A percentile compares a stretch with the other conserved stretches of the same genome.
phyloP scores from a whole-genome alignment of 2,888 invertebrate species.

The Mesorhabditis sp. region DNA sequence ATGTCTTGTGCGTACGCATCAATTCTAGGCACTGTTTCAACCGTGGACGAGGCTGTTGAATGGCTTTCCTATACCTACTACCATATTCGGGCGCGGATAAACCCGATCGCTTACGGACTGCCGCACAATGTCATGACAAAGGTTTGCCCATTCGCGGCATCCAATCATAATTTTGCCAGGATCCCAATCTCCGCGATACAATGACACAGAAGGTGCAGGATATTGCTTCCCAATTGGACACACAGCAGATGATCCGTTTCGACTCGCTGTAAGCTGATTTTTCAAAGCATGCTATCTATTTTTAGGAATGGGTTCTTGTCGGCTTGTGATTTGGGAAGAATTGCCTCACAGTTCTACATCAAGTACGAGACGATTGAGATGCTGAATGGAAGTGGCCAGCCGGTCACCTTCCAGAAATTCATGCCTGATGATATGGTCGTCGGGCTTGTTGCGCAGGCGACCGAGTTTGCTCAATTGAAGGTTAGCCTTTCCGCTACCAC shows the following conservation, averaged over 20 bases:
- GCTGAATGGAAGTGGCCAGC: constrained; percentile 35
- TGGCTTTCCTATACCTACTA: constrained; percentile 97
- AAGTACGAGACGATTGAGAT: constrained; percentile 86
- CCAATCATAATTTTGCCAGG: constrained; percentile 57
- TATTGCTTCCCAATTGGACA: constrained; percentile 81
- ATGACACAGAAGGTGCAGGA: constrained; percentile 74
- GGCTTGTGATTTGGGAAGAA: constrained; percentile 79
- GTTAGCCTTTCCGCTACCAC: constrained; percentile 59
- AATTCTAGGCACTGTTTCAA: constrained; percentile 86
- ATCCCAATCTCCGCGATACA: constrained; percentile 75
- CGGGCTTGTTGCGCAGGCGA: constrained; percentile 83
- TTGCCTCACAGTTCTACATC: constrained; percentile 94
- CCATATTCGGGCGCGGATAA: constrained; percentile 85
- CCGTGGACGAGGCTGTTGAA: constrained; percentile 88
- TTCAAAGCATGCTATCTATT: not conserved
- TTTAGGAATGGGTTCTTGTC: constrained; percentile 48
- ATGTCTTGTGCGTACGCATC: constrained; percentile 61
- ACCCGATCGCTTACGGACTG: constrained; percentile 77
- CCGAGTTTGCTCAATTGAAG: constrained; percentile 92
- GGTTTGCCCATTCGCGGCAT: constrained; percentile 13
- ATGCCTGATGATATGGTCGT: constrained; percentile 63
- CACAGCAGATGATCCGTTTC: constrained; percentile 88
- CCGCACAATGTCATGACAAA: constrained; percentile 63
- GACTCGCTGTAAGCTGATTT: constrained; percentile 67
- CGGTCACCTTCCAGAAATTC: constrained; percentile 62